Evolutionary conservation across 2,888 invertebrate genomes (phyloP), one percentile per base, ranked within the genome.

Genomic region (Diarsia dahlii): DNA sequence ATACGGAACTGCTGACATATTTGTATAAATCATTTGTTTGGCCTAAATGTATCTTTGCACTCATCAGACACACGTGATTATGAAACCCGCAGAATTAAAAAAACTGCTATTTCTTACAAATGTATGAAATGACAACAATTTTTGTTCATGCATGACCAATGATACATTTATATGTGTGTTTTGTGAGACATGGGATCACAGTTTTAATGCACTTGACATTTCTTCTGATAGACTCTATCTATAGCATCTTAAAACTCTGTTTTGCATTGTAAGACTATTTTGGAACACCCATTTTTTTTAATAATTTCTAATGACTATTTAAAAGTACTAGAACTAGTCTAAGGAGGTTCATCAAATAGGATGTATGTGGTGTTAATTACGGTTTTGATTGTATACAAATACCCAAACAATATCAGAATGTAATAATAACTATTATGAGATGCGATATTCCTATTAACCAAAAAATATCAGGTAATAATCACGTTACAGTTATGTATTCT

Each of bases 1-100:
- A 70, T 82, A 76, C 46, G 50, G 64, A 58, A 64, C 56, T 23
- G n/a, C 48, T 23, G 23, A 76, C 15, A 18, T 28, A 52, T 1
- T 23, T 48, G 34, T 56, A 12, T 81, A n/a, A 56, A 64, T 52
- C 6, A 4, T 2, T 46, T 28, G 23, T 45, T 56, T 45, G 12
- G 66, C 15, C 15, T 76, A 1, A 15, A 23, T 28, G 58, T 23
- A 15, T 15, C 15, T 58, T 56, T n/a, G 4, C n/a, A n/a, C 54
- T 23, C 5, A 39, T 39, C 39, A 39, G 39, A 39, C 39, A 39
- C 39, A 28, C 28, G 39, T 39, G 39, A 39, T 39, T 39, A 4
- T 39, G 39, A 39, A 39, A 39, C 4, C 39, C 39, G 39, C 5
- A 5, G 39, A 39, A 6, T 39, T 39, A 39, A 39, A 39, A 39